Evolutionary conservation across 1,140 invertebrate species (phyloP), one percentile per base, ranked within the genome.

Genomic region (Pseudomyrmex dendroicus): DNA sequence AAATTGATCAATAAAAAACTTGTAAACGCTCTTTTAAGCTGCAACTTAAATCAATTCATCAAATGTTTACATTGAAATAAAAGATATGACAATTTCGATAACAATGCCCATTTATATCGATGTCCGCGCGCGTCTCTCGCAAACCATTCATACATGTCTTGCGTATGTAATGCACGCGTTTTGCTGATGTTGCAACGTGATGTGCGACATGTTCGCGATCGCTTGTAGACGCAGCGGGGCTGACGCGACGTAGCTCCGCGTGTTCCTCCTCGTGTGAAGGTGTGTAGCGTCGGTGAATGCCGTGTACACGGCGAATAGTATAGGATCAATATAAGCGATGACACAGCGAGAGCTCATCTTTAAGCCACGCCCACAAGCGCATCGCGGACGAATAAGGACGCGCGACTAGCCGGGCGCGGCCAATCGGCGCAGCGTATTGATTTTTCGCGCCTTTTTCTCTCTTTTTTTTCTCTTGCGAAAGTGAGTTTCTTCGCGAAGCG

Each of bases 281-380:
- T 73, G 63, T 82, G 20, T n/a, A 56, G 52, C 78, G 72, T 89
- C 64, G 66, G 68, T 64, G 85, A 68, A 70, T 48, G 66, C 56
- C 78, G 76, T 63, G 78, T 90, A 80, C 73, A 83, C 77, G 84
- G 46, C 80, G 62, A 80, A 63, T 83, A 61, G 90, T 84, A 68
- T 89, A 90, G 92, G 93, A 94, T 94, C 93, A 94, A 94, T 94
- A 94, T 94, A 94, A 93, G 90, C 91, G 93, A 94, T 94, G 93
- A 94, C 92, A 94, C 90, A 93, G 91, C 92, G 92, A 93, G 91
- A 94, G 93, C 92, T 94, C 92, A 94, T 94, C 93, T 94, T 94
- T 93, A 94, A 94, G 92, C 92, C 88, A 91, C 93, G 90, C 93
- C 93, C 89, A 68, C 13, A 80, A 76, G 25, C 12, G 20, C 67